Evolutionary conservation across 2,888 invertebrate genomes (phyloP), one percentile per base, ranked within the genome.

Genomic region (Hirtodrosophila trivittata): DNA sequence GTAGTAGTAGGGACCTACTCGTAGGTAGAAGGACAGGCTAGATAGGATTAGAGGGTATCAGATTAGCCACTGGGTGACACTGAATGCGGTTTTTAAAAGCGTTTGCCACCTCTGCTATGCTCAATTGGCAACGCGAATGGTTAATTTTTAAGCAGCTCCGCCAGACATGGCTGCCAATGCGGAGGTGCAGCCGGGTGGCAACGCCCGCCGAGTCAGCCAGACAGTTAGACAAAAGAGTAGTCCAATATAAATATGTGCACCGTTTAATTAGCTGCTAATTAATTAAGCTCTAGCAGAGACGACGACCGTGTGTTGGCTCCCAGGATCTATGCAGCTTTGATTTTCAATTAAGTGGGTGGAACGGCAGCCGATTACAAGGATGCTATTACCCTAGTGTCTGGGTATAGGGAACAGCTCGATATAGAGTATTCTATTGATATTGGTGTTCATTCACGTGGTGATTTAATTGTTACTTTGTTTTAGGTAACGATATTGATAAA

Each of bases 231-330:
- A 39, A 50, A 32, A 47, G 10, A 64, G 41, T 14, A 5, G 25
- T 33, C 30, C 47, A 54, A 43, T 62, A 62, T 60, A 82, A 82
- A 75, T 75, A 68, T 72, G 78, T 77, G 63, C 68, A 54, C 32
- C 78, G 50, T 68, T 77, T 82, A 77, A 80, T 80, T 80, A 77
- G 78, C 65, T 72, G 57, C 46, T 82, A 77, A 82, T 77, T 77
- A 77, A 85, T 80, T 82, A 68, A 75, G 62, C 49, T 30, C 43
- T n/a, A 49, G 63, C 26, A 41, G 51, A 43, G 59, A 42, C 33
- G 45, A 35, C 39, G 39, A 18, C 3, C 28, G 50, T 30, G n/a
- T n/a, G n/a, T n/a, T n/a, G n/a, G n/a, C n/a, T n/a, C n/a, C n/a
- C n/a, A n/a, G n/a, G n/a, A n/a, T n/a, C n/a, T n/a, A 47, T 60